Percentiles rank a stretch among this genome's conserved stretches.
Evolutionary conservation across 2,888 invertebrate species (phyloP).

Genomic region (Miltochrista miniata): DNA sequence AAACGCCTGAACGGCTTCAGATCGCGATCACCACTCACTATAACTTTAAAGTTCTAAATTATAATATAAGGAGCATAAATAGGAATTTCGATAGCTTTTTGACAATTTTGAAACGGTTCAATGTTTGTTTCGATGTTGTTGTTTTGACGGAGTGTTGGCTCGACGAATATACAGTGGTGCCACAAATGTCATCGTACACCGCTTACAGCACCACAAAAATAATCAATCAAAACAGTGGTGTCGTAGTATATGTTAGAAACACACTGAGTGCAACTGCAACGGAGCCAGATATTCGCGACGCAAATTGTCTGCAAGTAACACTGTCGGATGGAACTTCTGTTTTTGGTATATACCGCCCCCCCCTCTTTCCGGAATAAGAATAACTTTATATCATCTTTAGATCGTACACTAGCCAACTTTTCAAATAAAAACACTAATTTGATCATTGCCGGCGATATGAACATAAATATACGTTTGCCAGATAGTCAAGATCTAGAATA

Average conservation of each 20-base stretch:
- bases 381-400: slow-evolving; percentile 12
- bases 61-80: slow-evolving; percentile 21
- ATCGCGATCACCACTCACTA: neutral
- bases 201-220: slow-evolving; percentile 4
- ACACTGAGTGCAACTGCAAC: slow-evolving; percentile 6
- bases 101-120: neutral
- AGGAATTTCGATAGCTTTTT: slow-evolving; percentile 15
- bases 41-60: slow-evolving; percentile 13
- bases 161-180: slow-evolving; percentile 1
- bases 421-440: neutral
- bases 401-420: neutral
- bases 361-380: slow-evolving; percentile 11
- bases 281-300: slow-evolving; percentile 16
- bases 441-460: slow-evolving; percentile 22
- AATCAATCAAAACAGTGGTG: slow-evolving; percentile 18
- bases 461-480: slow-evolving; percentile 11
- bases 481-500: slow-evolving; percentile 1
- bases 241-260: slow-evolving; percentile 11
- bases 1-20: neutral
- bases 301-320: slow-evolving; percentile 14
- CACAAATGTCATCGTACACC: slow-evolving; percentile 8
- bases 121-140: neutral
- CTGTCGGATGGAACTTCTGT: neutral
- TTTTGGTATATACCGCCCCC: slow-evolving; percentile 17
- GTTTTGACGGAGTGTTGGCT: neutral